These are phyloP conservation scores for Urocynchramus pylzowi DNA, from an alignment of 2,113 vertebrate species.

Conservation along the genomic window DNA sequence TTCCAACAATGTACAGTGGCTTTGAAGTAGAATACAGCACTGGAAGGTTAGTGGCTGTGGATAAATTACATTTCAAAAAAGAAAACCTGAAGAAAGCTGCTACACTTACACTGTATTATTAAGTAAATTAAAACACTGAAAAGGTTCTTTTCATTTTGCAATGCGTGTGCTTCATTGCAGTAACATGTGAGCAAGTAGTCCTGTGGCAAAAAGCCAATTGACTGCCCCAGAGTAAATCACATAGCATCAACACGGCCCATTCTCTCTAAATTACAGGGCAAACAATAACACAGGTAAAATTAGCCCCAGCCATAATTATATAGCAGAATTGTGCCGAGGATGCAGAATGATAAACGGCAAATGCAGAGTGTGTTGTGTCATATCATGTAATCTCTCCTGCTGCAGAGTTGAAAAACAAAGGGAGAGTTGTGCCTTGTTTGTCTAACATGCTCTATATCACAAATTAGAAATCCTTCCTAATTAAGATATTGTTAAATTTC, in stretches of 20 bases:
- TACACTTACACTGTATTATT: not conserved
- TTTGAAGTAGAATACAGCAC: conserved; percentile 22
- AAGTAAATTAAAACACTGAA: not conserved
- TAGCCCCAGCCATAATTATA: conserved; percentile 64
- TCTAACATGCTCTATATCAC: conserved; percentile 72
- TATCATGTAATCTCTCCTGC: conserved; percentile 73
- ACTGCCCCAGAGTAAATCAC: conserved; percentile 27
- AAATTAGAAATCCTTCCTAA: conserved; percentile 76
- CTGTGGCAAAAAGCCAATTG: conserved; percentile 39
- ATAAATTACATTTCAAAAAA: not conserved
- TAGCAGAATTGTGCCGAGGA: conserved; percentile 31
- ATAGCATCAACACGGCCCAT: not conserved
- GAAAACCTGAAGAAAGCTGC: not conserved
- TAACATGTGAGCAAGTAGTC: not conserved
- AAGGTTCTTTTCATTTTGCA: conserved; percentile 39
- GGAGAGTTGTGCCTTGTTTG: conserved; percentile 72
- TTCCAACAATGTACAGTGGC: not conserved
- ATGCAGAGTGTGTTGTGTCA: conserved; percentile 25
- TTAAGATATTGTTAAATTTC: conserved; percentile 79
- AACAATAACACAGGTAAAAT: conserved; percentile 77
- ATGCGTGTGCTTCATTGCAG: not conserved
- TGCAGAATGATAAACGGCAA: conserved; percentile 62
- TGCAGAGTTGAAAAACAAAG: conserved; percentile 69
- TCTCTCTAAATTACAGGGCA: conserved; percentile 69
- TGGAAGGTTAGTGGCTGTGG: not conserved